Evolutionary conservation across 2,113 vertebrate species (phyloP), one percentile per base, ranked within the genome.

Genomic region (Festucalex cinctus): DNA sequence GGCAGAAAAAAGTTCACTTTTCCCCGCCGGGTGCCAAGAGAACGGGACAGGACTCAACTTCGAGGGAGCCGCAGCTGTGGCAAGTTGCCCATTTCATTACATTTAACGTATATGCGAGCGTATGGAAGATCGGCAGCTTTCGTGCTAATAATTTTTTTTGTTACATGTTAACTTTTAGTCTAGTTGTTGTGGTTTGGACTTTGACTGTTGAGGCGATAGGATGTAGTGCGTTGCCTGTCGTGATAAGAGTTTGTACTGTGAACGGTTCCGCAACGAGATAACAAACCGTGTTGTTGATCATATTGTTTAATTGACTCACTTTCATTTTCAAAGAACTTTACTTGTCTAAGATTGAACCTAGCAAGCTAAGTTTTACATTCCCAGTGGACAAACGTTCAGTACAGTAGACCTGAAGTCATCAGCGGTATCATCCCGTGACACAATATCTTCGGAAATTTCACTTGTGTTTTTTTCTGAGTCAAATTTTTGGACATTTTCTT

Each of bases 1-100:
- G 92, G 90, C 86, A 93, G 88, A 88, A 90, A 91, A 92, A 93
- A 93, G 92, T 94, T 94, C 92, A 93, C 91, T 94, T 92, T 94
- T 90, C 86, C 87, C 93, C 89, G 85, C 87, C 75, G 92, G 88
- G 89, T 91, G 86, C 83, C 90, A 93, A 93, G 90, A 92, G 92
- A 91, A 93, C 90, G 88, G 90, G 85, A 89, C 88, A 78, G 91
- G 85, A 88, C 86, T 78, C 86, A 63, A 88, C 94, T 92, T 91
- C 84, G 73, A 81, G 83, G 92, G 92, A 95, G 83, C 85, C 90
- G 88, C 91, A 86, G 74, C 86, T 92, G 90, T 81, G 95, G 93
- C 94, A 97, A 98, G 96, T 95, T 93, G 89, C 86, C 91, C 90
- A 89, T 85, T 93, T 93, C 66, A 83, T 83, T 46, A 43, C 83